Evolutionary conservation across 2,113 vertebrate genomes (phyloP).

Genomic region (Myxocyprinus asiaticus): DNA sequence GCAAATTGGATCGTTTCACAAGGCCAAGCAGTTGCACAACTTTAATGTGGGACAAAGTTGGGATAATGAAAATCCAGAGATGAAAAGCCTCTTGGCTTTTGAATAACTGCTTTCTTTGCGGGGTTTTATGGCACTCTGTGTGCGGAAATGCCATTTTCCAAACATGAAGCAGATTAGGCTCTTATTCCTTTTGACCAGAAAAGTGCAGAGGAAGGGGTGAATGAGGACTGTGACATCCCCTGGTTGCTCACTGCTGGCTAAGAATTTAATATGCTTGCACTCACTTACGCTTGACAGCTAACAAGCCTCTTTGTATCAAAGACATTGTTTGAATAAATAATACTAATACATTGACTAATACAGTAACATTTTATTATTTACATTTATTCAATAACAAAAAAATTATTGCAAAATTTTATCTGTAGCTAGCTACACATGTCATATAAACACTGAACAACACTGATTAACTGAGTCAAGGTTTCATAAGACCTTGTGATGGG

Average conservation of each 20-base stretch:
- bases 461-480: no score
- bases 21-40: conserved; percentile 56
- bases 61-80: conserved; percentile 47
- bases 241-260: neutral
- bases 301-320: no score
- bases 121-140: conserved; percentile 39
- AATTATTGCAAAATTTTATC: no score
- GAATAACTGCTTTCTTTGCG: conserved; percentile 32
- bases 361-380: no score
- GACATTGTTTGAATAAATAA: no score
- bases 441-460: no score
- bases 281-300: neutral
- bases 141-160: conserved; percentile 38
- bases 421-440: no score
- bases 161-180: conserved; percentile 46
- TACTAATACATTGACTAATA: no score
- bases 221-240: neutral
- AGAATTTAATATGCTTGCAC: neutral
- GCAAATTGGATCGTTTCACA: conserved; percentile 41
- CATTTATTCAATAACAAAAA: no score
- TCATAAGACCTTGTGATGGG: no score
- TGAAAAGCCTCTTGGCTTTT: conserved; percentile 52
- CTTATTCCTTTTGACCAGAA: conserved; percentile 42
- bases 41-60: conserved; percentile 45
- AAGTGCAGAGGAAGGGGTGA: neutral